Conservation (phyloP, 2,888 invertebrate species). For the Unio delphinus region DNA sequence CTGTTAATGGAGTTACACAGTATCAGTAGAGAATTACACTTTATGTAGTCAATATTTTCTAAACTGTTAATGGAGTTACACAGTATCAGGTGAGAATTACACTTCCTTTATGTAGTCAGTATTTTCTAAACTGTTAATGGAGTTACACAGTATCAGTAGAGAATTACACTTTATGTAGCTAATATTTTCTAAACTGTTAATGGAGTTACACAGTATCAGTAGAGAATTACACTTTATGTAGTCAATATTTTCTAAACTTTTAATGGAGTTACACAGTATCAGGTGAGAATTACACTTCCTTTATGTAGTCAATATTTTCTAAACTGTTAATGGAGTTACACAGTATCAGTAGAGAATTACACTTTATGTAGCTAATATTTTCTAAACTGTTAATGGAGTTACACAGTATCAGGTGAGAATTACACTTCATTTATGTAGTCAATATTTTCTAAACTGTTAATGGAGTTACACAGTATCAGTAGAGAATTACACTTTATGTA, state of each 20-base stretch:
- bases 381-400: background rate
- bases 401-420: no score
- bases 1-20: background rate
- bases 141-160: background rate
- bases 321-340: background rate
- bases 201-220: background rate
- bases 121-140: background rate
- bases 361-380: no score
- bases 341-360: conserved; percentile 42
- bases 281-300: background rate
- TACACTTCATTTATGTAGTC: no score
- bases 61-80: background rate
- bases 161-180: no score
- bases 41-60: no score
- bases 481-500: no score
- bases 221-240: no score
- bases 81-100: conserved; percentile 42
- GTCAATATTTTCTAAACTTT: no score
- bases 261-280: conserved; percentile 43
- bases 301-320: no score
- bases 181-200: background rate
- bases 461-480: no score
- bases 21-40: background rate
- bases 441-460: no score
- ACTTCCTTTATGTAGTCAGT: no score